These are phyloP conservation scores for Lepus townsendii DNA, from an alignment of 2,797 vertebrate species.

Conservation along the genomic window DNA sequence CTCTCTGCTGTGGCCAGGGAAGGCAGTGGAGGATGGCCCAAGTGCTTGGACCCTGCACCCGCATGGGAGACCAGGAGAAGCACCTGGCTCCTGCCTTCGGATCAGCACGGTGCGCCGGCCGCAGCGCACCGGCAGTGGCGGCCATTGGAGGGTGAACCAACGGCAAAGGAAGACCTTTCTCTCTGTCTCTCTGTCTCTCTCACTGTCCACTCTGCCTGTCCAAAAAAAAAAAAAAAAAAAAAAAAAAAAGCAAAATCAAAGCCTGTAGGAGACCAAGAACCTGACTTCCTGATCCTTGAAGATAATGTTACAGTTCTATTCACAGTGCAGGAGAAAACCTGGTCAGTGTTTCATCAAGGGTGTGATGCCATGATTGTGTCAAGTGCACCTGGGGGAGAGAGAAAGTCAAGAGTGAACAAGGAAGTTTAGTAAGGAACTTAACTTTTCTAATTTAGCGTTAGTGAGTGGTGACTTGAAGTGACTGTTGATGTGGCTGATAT, in stretches of 20 bases:
- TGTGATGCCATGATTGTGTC: background rate
- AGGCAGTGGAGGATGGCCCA: too few species aligned
- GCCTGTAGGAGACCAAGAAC: background rate
- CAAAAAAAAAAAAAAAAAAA: too few species aligned
- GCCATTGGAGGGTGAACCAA: too few species aligned
- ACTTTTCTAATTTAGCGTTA: background rate
- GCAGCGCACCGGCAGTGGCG: too few species aligned
- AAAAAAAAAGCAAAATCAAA: background rate
- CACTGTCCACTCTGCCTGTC: too few species aligned
- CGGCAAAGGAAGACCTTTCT: too few species aligned
- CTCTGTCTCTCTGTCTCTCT: too few species aligned
- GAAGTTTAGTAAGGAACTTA: background rate
- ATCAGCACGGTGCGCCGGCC: too few species aligned
- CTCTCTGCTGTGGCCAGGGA: too few species aligned
- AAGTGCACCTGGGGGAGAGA: background rate
- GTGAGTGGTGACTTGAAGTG: background rate
- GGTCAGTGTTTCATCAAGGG: background rate
- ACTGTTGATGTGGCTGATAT: background rate
- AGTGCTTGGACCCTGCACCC: too few species aligned
- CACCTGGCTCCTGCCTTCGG: too few species aligned
- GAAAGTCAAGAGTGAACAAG: background rate
- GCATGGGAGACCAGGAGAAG: too few species aligned
- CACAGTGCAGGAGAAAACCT: background rate
- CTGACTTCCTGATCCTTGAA: background rate
- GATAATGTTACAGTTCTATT: background rate